Evolutionary conservation across 2,888 invertebrate genomes (phyloP), one percentile per base, ranked within the genome.

Genomic region (Epistrophe grossulariae): DNA sequence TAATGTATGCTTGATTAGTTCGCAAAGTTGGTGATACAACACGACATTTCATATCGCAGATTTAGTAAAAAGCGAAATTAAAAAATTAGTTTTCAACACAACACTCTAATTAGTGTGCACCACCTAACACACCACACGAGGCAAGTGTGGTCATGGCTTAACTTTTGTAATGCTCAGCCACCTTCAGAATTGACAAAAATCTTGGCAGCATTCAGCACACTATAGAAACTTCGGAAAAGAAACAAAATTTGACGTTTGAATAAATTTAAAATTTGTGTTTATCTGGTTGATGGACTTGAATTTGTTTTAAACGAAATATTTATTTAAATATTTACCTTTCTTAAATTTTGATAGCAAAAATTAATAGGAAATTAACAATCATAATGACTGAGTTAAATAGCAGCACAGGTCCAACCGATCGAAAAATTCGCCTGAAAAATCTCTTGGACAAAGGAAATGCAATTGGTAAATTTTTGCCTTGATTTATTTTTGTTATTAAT

Each of bases 361-460:
- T 19, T 50, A 1, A 64, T 11, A 10, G n/a, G 52, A 45, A 57
- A 11, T 19, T 3, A 38, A n/a, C 19, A 66, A 11, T 50, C 43
- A 48, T 17, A 24, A 88, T 80, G 84, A 19, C 59, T n/a, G 66
- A 84, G 0, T 24, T 74, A 15, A 84, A 80, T 17, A 35, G n/a
- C n/a, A 35, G n/a, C 11, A 38, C 78, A n/a, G 6, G 43, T 38
- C 45, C 79, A 2, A 57, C 45, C 7, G 88, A 84, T 13, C 81
- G 89, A 11, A 89, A 89, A 68, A 81, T 88, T 17, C 89, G 89
- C 0, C 68, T 89, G 1, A 89, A 89, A 78, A 55, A 85, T 15
- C 84, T 89, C 19, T 68, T 89, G 64, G 89, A 89, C 11, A 79
- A 79, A 9, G 89, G 89, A 31, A 78, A 77, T 28, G 73, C 77